Percentiles rank a stretch among this genome's conserved stretches.
phyloP scores from a whole-genome alignment of 2,113 vertebrate species.

The Thymallus thymallus region DNA sequence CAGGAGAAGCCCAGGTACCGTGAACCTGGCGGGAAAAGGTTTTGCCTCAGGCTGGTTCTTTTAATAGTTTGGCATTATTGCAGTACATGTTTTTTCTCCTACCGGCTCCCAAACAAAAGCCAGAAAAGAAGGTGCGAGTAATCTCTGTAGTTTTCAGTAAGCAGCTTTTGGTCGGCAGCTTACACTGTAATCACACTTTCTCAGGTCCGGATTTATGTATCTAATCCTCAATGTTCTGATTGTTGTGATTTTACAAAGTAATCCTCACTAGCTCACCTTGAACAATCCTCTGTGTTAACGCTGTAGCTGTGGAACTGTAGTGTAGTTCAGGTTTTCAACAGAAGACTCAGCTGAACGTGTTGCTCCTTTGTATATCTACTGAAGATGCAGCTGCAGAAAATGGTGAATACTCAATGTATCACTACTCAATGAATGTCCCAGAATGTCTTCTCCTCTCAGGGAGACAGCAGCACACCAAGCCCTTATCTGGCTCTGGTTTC shows the following conservation, averaged over 20 bases:
- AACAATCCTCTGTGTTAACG: neutral
- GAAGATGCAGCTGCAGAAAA: too few species aligned
- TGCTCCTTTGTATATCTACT: too few species aligned
- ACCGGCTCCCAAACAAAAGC: neutral
- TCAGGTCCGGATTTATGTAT: neutral
- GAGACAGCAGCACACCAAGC: neutral
- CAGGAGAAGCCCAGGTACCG: slow-evolving; percentile 94
- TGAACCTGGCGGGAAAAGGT: too few species aligned
- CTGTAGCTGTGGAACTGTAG: too few species aligned
- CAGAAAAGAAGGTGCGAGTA: neutral
- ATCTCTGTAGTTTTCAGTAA: neutral
- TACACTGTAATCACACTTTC: neutral
- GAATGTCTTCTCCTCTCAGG: neutral
- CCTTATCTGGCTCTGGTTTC: neutral
- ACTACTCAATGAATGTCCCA: too few species aligned
- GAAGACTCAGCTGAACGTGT: too few species aligned
- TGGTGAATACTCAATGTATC: too few species aligned
- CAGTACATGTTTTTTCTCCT: neutral
- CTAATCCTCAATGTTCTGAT: neutral
- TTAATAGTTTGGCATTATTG: neutral
- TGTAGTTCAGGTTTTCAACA: too few species aligned
- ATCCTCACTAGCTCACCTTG: neutral
- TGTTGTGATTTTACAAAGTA: slow-evolving; percentile 4
- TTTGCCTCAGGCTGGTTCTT: neutral
- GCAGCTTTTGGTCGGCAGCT: neutral